Percentiles rank a stretch among this genome's conserved stretches.
phyloP scores from a whole-genome alignment of 92 coral and sea anemone species.

The Isaurus tuberculatus region DNA sequence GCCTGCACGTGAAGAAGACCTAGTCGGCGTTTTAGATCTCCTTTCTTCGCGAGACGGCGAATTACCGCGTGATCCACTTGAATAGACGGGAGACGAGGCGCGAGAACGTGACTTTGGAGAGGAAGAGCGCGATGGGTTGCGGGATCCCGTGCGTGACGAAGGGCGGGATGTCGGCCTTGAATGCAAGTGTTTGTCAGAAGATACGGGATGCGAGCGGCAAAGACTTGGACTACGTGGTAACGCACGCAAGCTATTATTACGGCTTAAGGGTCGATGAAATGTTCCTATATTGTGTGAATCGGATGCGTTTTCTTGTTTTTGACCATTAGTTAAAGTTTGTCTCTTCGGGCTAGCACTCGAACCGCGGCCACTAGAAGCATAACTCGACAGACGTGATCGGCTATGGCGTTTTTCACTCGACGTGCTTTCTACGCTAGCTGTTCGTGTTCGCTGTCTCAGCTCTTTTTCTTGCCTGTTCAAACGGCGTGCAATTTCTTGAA shows the following conservation, averaged over 20 bases:
- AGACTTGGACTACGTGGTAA: slow-evolving; percentile 88
- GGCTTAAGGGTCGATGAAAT: slow-evolving; percentile 65
- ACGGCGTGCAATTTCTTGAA: slow-evolving; percentile 97
- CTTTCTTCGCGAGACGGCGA: slow-evolving; percentile 58
- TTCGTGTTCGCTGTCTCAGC: slow-evolving; percentile 53
- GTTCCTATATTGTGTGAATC: slow-evolving; percentile 62
- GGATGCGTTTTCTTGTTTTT: slow-evolving; percentile 50
- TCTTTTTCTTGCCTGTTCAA: slow-evolving; percentile 85
- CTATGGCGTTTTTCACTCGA: slow-evolving; percentile 73
- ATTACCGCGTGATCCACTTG: slow-evolving; percentile 63
- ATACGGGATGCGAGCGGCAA: slow-evolving; percentile 94
- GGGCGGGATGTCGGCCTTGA: slow-evolving; percentile 84
- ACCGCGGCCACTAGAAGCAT: slow-evolving; percentile 69
- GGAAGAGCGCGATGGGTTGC: slow-evolving; percentile 77
- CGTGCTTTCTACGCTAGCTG: slow-evolving; percentile 56
- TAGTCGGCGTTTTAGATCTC: slow-evolving; percentile 48
- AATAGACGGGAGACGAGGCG: slow-evolving; percentile 70
- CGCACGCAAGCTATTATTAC: slow-evolving; percentile 81
- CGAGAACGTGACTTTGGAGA: slow-evolving; percentile 81
- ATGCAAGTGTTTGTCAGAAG: slow-evolving; percentile 89
- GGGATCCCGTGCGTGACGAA: slow-evolving; percentile 77
- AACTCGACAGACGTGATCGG: slow-evolving; percentile 76
- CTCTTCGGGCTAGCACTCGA: slow-evolving; percentile 75
- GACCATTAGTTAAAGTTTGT: slow-evolving; percentile 51
- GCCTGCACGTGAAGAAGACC: slow-evolving; percentile 57